Percentiles rank a stretch among this genome's conserved stretches.
These are phyloP conservation scores for Thalassoma bifasciatum DNA, from an alignment of 2,113 vertebrate genomes.

Conservation along the genomic window DNA sequence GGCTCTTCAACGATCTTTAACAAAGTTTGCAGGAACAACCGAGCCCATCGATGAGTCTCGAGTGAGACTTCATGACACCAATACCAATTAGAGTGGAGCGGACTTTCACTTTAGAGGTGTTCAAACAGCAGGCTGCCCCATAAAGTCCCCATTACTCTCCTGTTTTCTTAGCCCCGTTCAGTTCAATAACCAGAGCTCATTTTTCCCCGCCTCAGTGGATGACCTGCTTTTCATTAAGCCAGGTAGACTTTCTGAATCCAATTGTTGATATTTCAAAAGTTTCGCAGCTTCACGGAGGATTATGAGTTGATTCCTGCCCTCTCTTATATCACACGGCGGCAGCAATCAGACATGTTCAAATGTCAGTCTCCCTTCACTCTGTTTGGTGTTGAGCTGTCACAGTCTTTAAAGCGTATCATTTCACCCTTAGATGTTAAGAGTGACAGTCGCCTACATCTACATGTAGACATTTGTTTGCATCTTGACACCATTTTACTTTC, in stretches of 20 bases:
- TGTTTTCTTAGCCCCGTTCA: slow-evolving; percentile 49
- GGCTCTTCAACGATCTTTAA: slow-evolving; percentile 47
- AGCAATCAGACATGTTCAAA: not conserved
- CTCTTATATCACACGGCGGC: not conserved
- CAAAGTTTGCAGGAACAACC: slow-evolving; percentile 56
- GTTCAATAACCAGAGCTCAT: slow-evolving; percentile 44
- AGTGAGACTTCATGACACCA: slow-evolving; percentile 59
- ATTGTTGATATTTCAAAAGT: slow-evolving; percentile 66
- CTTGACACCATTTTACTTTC: slow-evolving; percentile 9
- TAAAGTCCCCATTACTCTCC: slow-evolving; percentile 70
- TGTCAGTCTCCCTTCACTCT: not conserved
- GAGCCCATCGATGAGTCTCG: slow-evolving; percentile 49
- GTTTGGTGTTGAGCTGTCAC: slow-evolving; percentile 10
- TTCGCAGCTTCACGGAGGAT: slow-evolving; percentile 49
- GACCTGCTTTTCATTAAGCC: slow-evolving; percentile 71
- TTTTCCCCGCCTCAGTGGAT: slow-evolving; percentile 38
- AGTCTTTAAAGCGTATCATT: not conserved
- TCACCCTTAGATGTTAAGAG: not conserved
- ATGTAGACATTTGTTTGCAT: slow-evolving; percentile 11
- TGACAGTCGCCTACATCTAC: not conserved
- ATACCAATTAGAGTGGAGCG: slow-evolving; percentile 69
- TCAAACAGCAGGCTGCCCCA: slow-evolving; percentile 62
- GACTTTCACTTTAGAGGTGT: slow-evolving; percentile 72
- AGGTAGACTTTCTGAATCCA: slow-evolving; percentile 72
- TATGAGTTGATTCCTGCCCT: slow-evolving; percentile 17